Conservation (phyloP, 2,797 vertebrate genomes). For the Bradypodion pumilum region DNA sequence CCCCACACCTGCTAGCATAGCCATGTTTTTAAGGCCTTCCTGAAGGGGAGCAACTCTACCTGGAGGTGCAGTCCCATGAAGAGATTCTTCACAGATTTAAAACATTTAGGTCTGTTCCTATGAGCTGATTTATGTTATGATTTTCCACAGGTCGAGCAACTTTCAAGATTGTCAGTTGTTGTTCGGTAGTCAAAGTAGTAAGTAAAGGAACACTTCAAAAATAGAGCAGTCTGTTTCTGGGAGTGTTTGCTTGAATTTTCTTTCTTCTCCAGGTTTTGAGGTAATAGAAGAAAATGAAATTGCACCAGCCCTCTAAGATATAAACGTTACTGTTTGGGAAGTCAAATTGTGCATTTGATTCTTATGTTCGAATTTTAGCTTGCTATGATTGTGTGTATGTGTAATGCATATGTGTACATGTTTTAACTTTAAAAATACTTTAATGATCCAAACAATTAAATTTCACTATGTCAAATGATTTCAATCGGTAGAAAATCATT, state of each 20-base stretch:
- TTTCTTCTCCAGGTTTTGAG: neutral
- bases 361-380: neutral
- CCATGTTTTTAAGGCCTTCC: no score
- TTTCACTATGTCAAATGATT: no score
- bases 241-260: neutral
- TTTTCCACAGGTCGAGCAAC: neutral
- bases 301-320: neutral
- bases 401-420: no score
- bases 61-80: no score
- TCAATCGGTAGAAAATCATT: no score
- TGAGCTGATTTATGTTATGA: neutral
- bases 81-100: conserved; percentile 4
- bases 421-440: no score
- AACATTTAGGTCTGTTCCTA: neutral
- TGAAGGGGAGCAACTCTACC: no score
- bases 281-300: neutral
- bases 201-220: no score
- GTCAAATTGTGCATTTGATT: neutral
- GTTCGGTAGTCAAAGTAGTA: neutral
- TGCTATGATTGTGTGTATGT: no score
- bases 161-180: neutral
- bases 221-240: neutral
- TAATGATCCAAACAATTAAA: no score
- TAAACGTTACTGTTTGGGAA: neutral
- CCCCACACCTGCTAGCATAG: no score